phyloP scores from a whole-genome alignment of 2,113 vertebrate genomes.

The Petroica traversi region DNA sequence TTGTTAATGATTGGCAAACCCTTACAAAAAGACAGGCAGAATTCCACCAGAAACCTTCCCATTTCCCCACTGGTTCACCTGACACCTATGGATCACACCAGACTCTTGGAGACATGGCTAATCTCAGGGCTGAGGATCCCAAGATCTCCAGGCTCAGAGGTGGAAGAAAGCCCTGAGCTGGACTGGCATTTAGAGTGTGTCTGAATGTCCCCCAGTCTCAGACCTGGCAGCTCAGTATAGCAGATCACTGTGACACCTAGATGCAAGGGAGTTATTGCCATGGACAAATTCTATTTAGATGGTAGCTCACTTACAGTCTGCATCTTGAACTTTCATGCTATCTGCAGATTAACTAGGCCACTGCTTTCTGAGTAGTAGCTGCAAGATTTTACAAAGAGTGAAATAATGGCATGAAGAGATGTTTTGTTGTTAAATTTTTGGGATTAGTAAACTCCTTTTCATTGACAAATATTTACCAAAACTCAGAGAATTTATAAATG shows the following conservation, averaged over 20 bases:
- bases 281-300: background rate
- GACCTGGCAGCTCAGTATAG: background rate
- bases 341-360: background rate
- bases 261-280: background rate
- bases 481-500: background rate
- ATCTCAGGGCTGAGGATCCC: background rate
- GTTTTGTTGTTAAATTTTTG: background rate
- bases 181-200: background rate
- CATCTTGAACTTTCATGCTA: background rate
- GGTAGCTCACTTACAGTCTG: background rate
- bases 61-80: background rate
- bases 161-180: background rate
- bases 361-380: background rate
- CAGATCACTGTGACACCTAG: accelerated
- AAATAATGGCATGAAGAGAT: background rate
- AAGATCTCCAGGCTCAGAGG: background rate
- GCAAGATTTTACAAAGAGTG: background rate
- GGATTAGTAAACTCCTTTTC: background rate
- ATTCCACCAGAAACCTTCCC: background rate
- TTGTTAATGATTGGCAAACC: background rate
- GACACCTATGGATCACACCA: background rate
- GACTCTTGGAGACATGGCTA: accelerated
- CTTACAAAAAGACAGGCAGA: background rate
- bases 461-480: background rate
- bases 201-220: background rate